A percentile compares a stretch with the other conserved stretches of the same genome.
These are phyloP conservation scores for Oxyscelio sp. DNA, from an alignment of 2,888 invertebrate genomes.

Conservation along the genomic window DNA sequence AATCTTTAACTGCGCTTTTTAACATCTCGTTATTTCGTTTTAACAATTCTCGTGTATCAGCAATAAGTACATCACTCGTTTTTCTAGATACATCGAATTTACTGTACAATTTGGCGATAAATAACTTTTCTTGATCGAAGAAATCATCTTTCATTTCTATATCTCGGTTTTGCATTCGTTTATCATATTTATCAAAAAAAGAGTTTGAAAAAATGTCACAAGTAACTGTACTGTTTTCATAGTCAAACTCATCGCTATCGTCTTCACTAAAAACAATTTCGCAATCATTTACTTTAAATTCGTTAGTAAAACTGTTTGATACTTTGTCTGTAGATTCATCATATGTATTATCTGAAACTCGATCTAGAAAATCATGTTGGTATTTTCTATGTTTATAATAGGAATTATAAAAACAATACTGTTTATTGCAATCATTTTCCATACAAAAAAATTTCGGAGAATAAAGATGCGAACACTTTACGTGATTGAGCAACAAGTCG, in stretches of 20 bases:
- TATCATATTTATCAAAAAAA: constrained; percentile 1
- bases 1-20: too few species aligned
- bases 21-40: too few species aligned
- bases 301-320: neutral
- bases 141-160: neutral
- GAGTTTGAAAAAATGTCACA: neutral
- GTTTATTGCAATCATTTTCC: constrained; percentile 7
- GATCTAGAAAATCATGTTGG: too few species aligned
- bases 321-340: too few species aligned
- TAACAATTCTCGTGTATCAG: neutral
- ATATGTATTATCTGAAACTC: too few species aligned
- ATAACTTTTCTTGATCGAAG: neutral
- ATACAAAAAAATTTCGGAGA: neutral
- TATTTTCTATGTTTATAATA: constrained; percentile 18
- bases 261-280: neutral
- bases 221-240: neutral
- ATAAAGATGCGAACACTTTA: neutral
- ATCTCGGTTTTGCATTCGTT: too few species aligned
- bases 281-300: neutral
- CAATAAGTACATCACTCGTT: neutral
- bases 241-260: neutral
- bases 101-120: neutral
- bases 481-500: neutral
- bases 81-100: neutral
- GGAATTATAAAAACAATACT: constrained; percentile 13